Evolutionary conservation across 1,140 invertebrate genomes (phyloP).

Genomic region (Listronotus bonariensis): DNA sequence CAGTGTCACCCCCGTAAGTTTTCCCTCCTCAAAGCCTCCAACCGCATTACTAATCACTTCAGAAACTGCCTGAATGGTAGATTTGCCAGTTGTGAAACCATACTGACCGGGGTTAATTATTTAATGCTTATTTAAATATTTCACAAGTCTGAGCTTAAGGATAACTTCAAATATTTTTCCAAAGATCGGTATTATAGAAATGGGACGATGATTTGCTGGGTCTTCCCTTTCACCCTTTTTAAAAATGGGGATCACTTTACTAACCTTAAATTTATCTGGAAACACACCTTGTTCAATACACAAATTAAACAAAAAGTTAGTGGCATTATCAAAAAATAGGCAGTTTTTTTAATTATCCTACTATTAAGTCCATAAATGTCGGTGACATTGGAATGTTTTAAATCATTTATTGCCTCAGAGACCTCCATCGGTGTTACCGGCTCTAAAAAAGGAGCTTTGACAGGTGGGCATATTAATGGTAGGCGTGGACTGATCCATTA

Average conservation of each 20-base stretch:
- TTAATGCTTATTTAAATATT: constrained; percentile 31
- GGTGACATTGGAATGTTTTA: neutral
- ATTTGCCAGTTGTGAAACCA: constrained; percentile 34
- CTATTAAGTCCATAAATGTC: constrained; percentile 4
- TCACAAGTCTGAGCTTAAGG: constrained; percentile 28
- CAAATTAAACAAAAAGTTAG: constrained; percentile 24
- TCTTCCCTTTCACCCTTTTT: constrained; percentile 34
- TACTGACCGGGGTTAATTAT: constrained; percentile 31
- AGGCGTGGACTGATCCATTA: no score
- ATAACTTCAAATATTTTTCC: constrained; percentile 37
- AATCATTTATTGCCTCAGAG: neutral
- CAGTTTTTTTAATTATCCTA: constrained; percentile 6
- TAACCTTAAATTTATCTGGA: constrained; percentile 36
- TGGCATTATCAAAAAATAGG: neutral
- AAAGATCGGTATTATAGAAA: constrained; percentile 35
- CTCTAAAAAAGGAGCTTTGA: no score
- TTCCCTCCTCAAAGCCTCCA: constrained; percentile 18
- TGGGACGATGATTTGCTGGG: constrained; percentile 32
- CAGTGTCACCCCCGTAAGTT: constrained; percentile 13
- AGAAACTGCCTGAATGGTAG: constrained; percentile 28
- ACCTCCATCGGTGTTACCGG: no score
- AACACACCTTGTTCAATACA: constrained; percentile 27
- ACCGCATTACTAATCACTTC: constrained; percentile 23
- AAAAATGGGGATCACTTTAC: constrained; percentile 34
- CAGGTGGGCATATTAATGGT: no score